These are phyloP conservation scores for Syrmaticus mikado DNA, from an alignment of 2,113 vertebrate genomes.

Conservation along the genomic window DNA sequence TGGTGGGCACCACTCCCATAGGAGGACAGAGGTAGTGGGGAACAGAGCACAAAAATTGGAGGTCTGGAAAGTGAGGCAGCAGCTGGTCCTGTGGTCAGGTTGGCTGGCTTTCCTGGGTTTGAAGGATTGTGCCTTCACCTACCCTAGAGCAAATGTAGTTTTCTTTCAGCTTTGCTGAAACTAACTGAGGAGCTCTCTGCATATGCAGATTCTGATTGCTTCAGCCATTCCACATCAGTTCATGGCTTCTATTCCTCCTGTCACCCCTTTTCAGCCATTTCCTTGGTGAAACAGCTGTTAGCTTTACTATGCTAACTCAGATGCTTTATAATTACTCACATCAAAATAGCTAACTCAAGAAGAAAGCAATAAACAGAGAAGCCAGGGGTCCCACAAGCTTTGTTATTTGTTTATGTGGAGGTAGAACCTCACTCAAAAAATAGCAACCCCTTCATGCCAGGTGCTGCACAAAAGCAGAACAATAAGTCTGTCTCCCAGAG, in stretches of 20 bases:
- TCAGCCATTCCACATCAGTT: neutral
- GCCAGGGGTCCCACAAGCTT: neutral
- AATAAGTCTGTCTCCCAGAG: neutral
- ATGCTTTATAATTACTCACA: neutral
- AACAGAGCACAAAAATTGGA: neutral
- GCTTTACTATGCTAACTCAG: neutral
- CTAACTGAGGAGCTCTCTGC: neutral
- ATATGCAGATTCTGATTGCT: neutral
- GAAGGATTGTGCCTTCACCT: neutral
- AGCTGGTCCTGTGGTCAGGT: slow-evolving; percentile 2
- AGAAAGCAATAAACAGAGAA: neutral
- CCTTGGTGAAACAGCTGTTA: neutral
- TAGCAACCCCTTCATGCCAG: neutral
- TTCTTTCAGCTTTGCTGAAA: neutral
- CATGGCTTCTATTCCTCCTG: neutral
- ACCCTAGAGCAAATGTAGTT: neutral
- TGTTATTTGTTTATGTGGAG: neutral
- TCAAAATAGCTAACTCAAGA: neutral
- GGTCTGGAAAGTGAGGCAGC: neutral
- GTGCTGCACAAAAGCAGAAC: neutral
- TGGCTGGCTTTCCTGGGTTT: neutral
- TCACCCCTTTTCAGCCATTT: neutral
- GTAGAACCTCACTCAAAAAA: neutral
- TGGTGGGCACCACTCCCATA: neutral
- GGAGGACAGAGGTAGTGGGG: neutral